Percentiles rank a stretch among this genome's conserved stretches.
Conservation (phyloP, 2,113 vertebrate genomes). For the Charadrius vociferus region DNA sequence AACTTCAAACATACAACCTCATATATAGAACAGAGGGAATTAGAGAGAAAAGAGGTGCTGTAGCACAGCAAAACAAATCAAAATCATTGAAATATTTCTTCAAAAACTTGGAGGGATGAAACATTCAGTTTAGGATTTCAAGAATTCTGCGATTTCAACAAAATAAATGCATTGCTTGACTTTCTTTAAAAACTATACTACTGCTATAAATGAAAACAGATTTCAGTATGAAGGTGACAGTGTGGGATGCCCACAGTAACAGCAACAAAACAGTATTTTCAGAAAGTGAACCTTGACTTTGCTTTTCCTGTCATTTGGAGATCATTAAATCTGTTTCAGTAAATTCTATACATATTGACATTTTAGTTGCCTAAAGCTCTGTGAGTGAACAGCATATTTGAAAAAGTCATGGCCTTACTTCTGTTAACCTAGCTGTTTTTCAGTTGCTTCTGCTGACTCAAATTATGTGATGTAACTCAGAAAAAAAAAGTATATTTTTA, state of each 20-base stretch:
- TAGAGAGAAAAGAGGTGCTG: not conserved
- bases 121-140: not conserved
- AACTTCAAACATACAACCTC: not conserved
- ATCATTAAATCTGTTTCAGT: constrained; percentile 10
- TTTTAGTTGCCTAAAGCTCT: constrained; percentile 27
- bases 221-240: not conserved
- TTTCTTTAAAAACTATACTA: not conserved
- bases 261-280: not conserved
- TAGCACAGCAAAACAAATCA: not conserved
- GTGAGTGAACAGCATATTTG: not conserved
- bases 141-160: not conserved
- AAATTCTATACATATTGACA: not conserved
- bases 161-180: not conserved
- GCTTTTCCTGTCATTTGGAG: constrained; percentile 19
- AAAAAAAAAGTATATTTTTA: not conserved
- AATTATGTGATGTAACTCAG: not conserved
- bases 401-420: not conserved
- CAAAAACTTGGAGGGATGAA: not conserved
- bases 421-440: not conserved
- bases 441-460: not conserved
- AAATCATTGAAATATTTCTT: not conserved
- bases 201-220: not conserved
- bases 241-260: not conserved
- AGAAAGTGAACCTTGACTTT: not conserved
- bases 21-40: not conserved